Base-by-base conservation (phyloP, 1,140 invertebrate genomes). In the Eriocheir sinensis region DNA sequence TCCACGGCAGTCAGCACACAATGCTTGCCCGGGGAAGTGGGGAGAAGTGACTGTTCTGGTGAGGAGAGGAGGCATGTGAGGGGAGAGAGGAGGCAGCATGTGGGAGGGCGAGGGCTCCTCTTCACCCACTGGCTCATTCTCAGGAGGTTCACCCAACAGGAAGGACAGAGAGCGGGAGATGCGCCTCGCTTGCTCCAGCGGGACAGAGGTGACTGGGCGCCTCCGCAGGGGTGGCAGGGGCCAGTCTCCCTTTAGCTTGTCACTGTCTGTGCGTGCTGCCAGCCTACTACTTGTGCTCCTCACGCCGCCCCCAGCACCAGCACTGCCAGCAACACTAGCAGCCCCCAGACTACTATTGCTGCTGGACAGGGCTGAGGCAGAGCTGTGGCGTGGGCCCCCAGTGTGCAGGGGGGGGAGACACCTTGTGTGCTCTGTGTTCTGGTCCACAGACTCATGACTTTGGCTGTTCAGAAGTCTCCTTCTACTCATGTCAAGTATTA, bases 71-170 rank as follows among this genome's bases (percentile, higher is more conserved):
- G 93, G 93, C 88, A 95, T 95, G 34, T 95, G 48, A 95, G 94
- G 91, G 30, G 91, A 91, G 41, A 95, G 93, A 91, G 89, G 95
- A 86, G 94, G 95, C 60, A 91, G 89, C n/a, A 27, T 53, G 32
- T 91, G 93, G 72, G 72, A 72, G 34, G 91, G 36, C 27, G 44
- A 27, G 15, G 95, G 86, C 27, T 91, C 44, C 89, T 95, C 40
- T 86, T 95, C 95, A 89, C 95, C 93, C 93, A 95, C 94, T 60
- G 96, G 92, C 36, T 96, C 72, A 60, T 41, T 95, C n/a, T 89
- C 91, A 92, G 93, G 96, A 92, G 93, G 96, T 92, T 96, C 96
- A 12, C 97, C 97, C 85, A 97, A 95, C 30, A 97, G 96, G 27
- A 97, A 95, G 27, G 96, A 96, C n/a, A 97, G 95, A 27, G 95